Evolutionary conservation across 2,797 vertebrate genomes (phyloP).

Genomic region (Typhlichthys eigenmanni): DNA sequence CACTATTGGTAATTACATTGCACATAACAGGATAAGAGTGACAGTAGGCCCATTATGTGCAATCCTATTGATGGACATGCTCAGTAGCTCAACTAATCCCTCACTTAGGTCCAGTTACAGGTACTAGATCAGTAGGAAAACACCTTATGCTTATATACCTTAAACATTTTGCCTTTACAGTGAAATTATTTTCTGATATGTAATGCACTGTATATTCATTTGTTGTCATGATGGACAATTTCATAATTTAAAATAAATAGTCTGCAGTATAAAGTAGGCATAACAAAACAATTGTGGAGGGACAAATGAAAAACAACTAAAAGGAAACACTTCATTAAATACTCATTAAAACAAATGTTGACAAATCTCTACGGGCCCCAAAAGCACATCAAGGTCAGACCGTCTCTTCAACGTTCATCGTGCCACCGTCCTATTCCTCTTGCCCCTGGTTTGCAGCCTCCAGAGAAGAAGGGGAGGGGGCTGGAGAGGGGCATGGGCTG

Average conservation of each 20-base stretch:
- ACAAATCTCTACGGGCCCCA: conserved; percentile 21
- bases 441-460: conserved; percentile 62
- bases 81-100: conserved; percentile 51
- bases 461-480: conserved; percentile 38
- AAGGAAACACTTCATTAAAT: background rate
- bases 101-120: conserved; percentile 28
- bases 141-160: background rate
- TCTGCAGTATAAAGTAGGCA: background rate
- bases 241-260: background rate
- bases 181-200: background rate
- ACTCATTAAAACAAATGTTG: background rate
- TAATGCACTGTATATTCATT: background rate
- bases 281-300: background rate
- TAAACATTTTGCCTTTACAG: background rate
- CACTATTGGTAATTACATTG: conserved; percentile 43
- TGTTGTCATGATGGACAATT: background rate
- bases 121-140: conserved; percentile 9
- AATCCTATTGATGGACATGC: conserved; percentile 54
- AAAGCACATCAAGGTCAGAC: conserved; percentile 50
- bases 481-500: conserved; percentile 48
- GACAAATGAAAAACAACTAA: background rate
- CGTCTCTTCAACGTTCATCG: conserved; percentile 49
- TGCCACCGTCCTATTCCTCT: conserved; percentile 50
- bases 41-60: conserved; percentile 54
- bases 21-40: conserved; percentile 38